A percentile compares a stretch with the other conserved stretches of the same genome.
Evolutionary conservation across 2,888 invertebrate genomes (phyloP).

Genomic region (Colostygia pectinataria): DNA sequence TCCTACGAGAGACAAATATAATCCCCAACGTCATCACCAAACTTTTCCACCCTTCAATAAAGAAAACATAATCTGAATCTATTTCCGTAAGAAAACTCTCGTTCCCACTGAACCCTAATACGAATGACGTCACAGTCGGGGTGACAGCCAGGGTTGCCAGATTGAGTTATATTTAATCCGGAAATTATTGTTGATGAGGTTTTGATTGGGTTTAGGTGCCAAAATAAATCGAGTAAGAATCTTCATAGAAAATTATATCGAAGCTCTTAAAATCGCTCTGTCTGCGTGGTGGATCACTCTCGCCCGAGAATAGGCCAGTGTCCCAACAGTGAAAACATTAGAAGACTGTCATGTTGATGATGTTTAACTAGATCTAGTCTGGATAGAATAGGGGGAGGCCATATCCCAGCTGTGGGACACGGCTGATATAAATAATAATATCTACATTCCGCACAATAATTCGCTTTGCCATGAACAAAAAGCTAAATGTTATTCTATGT

Average conservation of each 20-base stretch:
- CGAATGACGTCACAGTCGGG: constrained; percentile 29
- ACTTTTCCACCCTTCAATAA: constrained; percentile 8
- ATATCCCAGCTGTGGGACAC: too few relatives aligned
- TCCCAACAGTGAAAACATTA: too few relatives aligned
- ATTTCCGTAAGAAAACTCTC: constrained; percentile 9
- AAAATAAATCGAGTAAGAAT: background rate
- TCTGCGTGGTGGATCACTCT: too few relatives aligned
- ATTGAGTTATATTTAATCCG: constrained; percentile 21
- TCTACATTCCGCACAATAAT: background rate
- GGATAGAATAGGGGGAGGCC: too few relatives aligned
- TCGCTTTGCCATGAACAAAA: too few relatives aligned
- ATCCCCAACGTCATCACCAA: background rate
- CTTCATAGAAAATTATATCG: too few relatives aligned
- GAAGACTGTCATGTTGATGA: too few relatives aligned
- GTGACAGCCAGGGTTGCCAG: constrained; percentile 19
- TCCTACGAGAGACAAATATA: background rate
- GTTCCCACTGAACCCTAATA: constrained; percentile 13
- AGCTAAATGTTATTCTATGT: background rate
- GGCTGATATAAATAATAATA: too few relatives aligned
- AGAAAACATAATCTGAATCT: constrained; percentile 8
- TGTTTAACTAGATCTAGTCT: too few relatives aligned
- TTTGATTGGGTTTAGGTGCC: constrained; percentile 6
- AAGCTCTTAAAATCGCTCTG: too few relatives aligned
- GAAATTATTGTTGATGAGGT: constrained; percentile 19
- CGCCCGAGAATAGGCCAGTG: too few relatives aligned